Base-by-base conservation (phyloP, 35 echinoderm and acorn worm genomes). In the Lytechinus pictus region DNA sequence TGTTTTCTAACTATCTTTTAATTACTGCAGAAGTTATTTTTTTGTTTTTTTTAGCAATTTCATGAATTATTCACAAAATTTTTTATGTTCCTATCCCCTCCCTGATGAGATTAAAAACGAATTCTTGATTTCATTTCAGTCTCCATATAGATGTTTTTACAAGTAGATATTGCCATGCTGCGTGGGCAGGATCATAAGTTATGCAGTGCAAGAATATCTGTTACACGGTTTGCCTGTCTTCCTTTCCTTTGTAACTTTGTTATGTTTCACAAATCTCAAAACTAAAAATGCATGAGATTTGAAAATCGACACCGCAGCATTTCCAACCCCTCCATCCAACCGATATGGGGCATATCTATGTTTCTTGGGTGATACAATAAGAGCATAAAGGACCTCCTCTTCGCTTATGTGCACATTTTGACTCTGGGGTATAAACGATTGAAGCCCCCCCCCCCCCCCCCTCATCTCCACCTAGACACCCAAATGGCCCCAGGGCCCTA, bases 261-360 rank as follows among this genome's bases (percentile, higher is more conserved):
- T 79, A 79, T 79, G 66, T 79, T 79, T 79, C 66, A n/a, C 16
- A 79, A 79, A 79, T 79, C 66, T n/a, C 6, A 24, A 79, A 24
- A 79, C 66, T 79, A 79, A 79, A 79, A 79, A 79, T 79, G 66
- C 66, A 79, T 79, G 66, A 79, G 66, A 79, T 79, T 79, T 79
- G 66, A 79, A 79, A 79, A n/a, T 79, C 4, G 66, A 79, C 66
- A 79, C 66, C 21, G 66, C 66, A 24, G 21, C 66, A 5, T 79
- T 79, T 79, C 66, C 14, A 79, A 79, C 0, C 66, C 66, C n/a
- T 5, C 66, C 19, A 79, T 24, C n/a, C 66, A 24, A n/a, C 66
- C 66, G 66, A 79, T 79, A 79, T 7, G 66, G 66, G 66, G 66
- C 66, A n/a, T 79, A 79, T 79, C 66, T 24, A 79, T 79, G 66